These are phyloP conservation scores for Ondatra zibethicus DNA, from an alignment of 2,113 vertebrate species.

Conservation along the genomic window DNA sequence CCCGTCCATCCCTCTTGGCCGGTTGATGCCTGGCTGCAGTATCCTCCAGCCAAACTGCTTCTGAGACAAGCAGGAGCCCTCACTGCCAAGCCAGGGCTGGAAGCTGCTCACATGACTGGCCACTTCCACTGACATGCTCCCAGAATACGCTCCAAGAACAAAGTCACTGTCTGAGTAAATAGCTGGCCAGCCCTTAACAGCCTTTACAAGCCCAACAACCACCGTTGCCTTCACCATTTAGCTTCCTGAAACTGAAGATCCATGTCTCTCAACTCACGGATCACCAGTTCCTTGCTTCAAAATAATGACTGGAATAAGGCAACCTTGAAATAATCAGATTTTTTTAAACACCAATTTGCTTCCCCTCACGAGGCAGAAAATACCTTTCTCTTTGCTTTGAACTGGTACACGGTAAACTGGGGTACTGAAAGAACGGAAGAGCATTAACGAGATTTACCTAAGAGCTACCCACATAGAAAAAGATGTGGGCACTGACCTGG, in stretches of 20 bases:
- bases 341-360: neutral
- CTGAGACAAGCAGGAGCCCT: neutral
- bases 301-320: slow-evolving; percentile 36
- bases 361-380: neutral
- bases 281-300: neutral
- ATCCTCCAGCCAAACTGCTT: neutral
- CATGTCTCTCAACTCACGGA: neutral
- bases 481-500: slow-evolving; percentile 18
- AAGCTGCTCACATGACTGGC: neutral
- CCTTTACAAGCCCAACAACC: neutral
- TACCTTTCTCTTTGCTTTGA: slow-evolving; percentile 46
- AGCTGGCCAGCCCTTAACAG: neutral
- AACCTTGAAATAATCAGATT: neutral
- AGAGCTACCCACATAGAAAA: slow-evolving; percentile 71
- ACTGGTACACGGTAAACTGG: slow-evolving; percentile 48
- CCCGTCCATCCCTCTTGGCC: neutral
- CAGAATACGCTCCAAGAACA: neutral
- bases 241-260: slow-evolving; percentile 1
- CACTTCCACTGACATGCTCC: neutral
- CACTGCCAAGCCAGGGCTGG: neutral
- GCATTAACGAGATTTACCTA: slow-evolving; percentile 77
- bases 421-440: slow-evolving; percentile 70
- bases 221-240: neutral
- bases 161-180: neutral
- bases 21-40: neutral